Conservation (phyloP, 2,797 vertebrate species). For the Chelmon rostratus region DNA sequence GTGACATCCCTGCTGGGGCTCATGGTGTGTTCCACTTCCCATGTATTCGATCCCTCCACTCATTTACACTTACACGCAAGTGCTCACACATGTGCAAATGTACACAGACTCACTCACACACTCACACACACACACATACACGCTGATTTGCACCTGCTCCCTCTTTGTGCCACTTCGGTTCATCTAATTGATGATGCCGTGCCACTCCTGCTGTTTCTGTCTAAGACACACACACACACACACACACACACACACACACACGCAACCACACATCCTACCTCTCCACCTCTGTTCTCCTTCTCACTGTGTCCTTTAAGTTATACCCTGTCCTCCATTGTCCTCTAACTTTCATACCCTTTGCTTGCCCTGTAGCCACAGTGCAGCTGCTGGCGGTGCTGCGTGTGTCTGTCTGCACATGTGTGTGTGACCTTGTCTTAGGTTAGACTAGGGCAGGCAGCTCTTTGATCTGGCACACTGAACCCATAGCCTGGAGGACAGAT, state of each 20-base stretch:
- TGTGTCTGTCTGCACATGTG: slow-evolving; percentile 36
- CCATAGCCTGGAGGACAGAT: slow-evolving; percentile 57
- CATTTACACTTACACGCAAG: slow-evolving; percentile 58
- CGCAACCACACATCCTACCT: slow-evolving; percentile 10
- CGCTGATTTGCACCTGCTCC: slow-evolving; percentile 79
- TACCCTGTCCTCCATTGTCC: slow-evolving; percentile 56
- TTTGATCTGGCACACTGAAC: slow-evolving; percentile 61
- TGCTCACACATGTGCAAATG: slow-evolving; percentile 46
- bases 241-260: slow-evolving; percentile 18
- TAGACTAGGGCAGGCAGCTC: slow-evolving; percentile 47
- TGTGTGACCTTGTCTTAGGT: slow-evolving; percentile 67
- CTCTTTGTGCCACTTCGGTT: slow-evolving; percentile 76
- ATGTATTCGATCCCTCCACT: slow-evolving; percentile 59
- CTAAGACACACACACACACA: slow-evolving; percentile 30
- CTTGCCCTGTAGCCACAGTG: slow-evolving; percentile 58
- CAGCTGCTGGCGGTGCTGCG: slow-evolving; percentile 50
- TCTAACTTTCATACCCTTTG: slow-evolving; percentile 48
- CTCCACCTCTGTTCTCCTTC: slow-evolving; percentile 40
- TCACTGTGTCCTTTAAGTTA: slow-evolving; percentile 57
- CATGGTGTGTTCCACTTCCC: slow-evolving; percentile 49
- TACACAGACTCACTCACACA: slow-evolving; percentile 31
- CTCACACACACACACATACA: slow-evolving; percentile 32
- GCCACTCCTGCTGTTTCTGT: slow-evolving; percentile 60
- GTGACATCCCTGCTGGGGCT: slow-evolving; percentile 69
- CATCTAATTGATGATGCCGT: slow-evolving; percentile 75